phyloP scores from a whole-genome alignment of 1,140 invertebrate species.

The Danaus melanippus region DNA sequence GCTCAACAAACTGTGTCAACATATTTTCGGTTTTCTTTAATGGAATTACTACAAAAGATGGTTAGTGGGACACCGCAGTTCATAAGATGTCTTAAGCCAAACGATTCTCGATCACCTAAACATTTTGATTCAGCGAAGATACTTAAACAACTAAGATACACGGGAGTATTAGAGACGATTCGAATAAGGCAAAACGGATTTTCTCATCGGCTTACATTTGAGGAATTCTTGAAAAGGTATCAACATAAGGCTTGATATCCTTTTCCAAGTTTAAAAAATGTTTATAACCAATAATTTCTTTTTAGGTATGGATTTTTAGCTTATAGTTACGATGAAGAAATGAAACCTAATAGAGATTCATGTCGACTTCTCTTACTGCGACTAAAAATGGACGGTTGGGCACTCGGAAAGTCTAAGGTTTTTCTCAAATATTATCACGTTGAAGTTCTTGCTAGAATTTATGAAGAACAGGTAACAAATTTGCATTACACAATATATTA shows the following conservation, averaged over 20 bases:
- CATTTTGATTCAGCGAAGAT: constrained; percentile 83
- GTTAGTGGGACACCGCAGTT: constrained; percentile 85
- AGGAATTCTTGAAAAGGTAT: constrained; percentile 85
- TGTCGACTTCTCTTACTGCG: constrained; percentile 81
- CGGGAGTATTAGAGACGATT: constrained; percentile 87
- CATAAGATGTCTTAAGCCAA: constrained; percentile 88
- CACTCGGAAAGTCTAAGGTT: constrained; percentile 88
- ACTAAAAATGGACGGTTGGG: constrained; percentile 86
- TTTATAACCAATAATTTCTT: neutral
- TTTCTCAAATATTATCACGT: constrained; percentile 92
- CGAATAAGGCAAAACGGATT: constrained; percentile 86
- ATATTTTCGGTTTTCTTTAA: constrained; percentile 87
- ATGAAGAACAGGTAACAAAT: constrained; percentile 77
- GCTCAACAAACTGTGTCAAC: constrained; percentile 89
- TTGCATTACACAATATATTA: neutral
- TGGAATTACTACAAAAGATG: constrained; percentile 90
- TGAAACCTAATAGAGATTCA: constrained; percentile 80
- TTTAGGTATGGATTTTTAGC: constrained; percentile 85
- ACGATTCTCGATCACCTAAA: constrained; percentile 79
- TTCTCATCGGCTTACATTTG: constrained; percentile 84
- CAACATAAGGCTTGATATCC: neutral
- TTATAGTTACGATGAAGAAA: constrained; percentile 81
- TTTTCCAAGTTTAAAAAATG: neutral
- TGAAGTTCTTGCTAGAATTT: constrained; percentile 84
- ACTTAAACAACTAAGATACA: constrained; percentile 83